phyloP scores from a whole-genome alignment of 2,888 invertebrate genomes.

The Choristoneura rosaceana region DNA sequence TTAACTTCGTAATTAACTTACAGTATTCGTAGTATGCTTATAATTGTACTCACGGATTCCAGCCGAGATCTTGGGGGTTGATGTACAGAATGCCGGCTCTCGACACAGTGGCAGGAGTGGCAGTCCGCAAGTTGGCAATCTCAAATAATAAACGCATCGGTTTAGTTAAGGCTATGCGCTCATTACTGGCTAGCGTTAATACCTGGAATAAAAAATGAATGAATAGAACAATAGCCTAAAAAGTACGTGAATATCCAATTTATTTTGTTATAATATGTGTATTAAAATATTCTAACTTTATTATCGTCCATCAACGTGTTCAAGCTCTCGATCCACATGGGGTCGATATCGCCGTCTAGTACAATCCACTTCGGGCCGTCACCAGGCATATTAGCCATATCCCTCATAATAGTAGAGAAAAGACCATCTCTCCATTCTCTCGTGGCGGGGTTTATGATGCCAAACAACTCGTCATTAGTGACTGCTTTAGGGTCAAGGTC shows the following conservation, averaged over 20 bases:
- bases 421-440: conserved; percentile 96
- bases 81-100: conserved; percentile 97
- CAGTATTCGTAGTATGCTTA: not conserved
- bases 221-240: not conserved
- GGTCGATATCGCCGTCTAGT: conserved; percentile 98
- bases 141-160: conserved; percentile 96
- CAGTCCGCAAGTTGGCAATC: conserved; percentile 94
- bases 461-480: conserved; percentile 97
- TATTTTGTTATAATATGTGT: not conserved
- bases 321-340: conserved; percentile 99
- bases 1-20: not conserved
- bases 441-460: conserved; percentile 96
- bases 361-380: conserved; percentile 97
- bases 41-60: conserved; percentile 92
- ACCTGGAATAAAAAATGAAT: conserved; percentile 80
- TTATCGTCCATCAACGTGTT: conserved; percentile 99
- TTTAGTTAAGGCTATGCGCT: conserved; percentile 95
- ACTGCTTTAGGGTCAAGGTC: conserved; percentile 98
- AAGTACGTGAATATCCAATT: not conserved
- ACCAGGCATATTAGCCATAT: conserved; percentile 95
- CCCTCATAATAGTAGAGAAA: conserved; percentile 96
- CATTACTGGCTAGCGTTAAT: conserved; percentile 96
- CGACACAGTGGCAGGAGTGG: conserved; percentile 98
- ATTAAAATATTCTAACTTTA: conserved; percentile 84
- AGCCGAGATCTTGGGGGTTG: conserved; percentile 97